Percentiles rank a stretch among this genome's conserved stretches.
These are phyloP conservation scores for Microctonus hyperodae DNA, from an alignment of 2,888 invertebrate species.

Conservation along the genomic window DNA sequence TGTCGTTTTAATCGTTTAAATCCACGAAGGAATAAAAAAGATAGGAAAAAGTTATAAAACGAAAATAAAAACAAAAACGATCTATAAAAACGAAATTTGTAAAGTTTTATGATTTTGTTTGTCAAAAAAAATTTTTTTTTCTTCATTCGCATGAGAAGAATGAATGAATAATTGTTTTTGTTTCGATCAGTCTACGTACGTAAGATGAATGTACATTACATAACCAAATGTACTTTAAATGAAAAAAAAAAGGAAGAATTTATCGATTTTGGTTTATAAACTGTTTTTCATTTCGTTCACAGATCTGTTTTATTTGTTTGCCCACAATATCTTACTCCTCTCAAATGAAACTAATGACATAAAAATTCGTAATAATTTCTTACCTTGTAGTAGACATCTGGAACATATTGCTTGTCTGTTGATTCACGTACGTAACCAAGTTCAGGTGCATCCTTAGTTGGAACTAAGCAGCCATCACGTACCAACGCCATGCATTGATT, in stretches of 20 bases:
- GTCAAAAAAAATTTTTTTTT: background rate
- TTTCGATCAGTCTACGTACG: conserved; percentile 35
- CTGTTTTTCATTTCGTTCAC: conserved; percentile 50
- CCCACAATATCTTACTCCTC: background rate
- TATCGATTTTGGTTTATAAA: conserved; percentile 58
- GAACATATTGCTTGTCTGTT: conserved; percentile 92
- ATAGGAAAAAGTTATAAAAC: conserved; percentile 22
- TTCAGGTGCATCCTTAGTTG: conserved; percentile 97
- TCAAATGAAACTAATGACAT: background rate
- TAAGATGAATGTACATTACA: conserved; percentile 46
- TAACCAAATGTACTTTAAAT: conserved; percentile 39
- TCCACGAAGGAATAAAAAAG: conserved; percentile 45
- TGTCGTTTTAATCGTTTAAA: conserved; percentile 46
- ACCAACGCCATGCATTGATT: conserved; percentile 98
- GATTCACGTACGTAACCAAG: conserved; percentile 95
- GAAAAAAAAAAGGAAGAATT: conserved; percentile 23
- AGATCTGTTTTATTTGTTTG: conserved; percentile 9
- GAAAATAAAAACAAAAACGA: conserved; percentile 12
- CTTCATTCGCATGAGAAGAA: background rate
- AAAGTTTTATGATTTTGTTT: conserved; percentile 7
- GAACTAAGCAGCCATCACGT: conserved; percentile 89
- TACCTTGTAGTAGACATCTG: conserved; percentile 98
- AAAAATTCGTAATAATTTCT: conserved; percentile 50
- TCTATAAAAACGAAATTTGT: conserved; percentile 18
- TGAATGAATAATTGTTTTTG: background rate